Evolutionary conservation across 2,113 vertebrate species (phyloP).

Genomic region (Albula goreensis): DNA sequence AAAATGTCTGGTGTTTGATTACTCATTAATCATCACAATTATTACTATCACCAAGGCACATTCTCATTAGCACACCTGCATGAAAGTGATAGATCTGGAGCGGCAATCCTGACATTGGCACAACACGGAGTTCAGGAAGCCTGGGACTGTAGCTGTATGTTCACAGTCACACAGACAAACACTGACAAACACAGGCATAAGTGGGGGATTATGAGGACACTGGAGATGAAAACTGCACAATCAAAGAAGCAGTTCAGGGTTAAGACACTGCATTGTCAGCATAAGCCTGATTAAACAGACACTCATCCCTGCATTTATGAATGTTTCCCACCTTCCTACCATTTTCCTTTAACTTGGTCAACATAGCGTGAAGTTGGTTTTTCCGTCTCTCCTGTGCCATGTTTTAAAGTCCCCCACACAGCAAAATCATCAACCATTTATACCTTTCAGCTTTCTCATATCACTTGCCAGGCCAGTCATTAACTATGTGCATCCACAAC

Average conservation of each 20-base stretch:
- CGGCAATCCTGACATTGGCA: not conserved
- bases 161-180: slow-evolving; percentile 48
- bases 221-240: slow-evolving; percentile 23
- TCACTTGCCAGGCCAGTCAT: too few species aligned
- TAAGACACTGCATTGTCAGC: slow-evolving; percentile 22
- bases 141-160: slow-evolving; percentile 31
- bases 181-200: slow-evolving; percentile 24
- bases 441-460: too few species aligned
- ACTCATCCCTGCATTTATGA: slow-evolving; percentile 18
- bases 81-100: not conserved
- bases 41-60: too few species aligned
- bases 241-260: slow-evolving; percentile 21
- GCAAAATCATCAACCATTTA: too few species aligned
- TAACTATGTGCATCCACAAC: too few species aligned
- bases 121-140: not conserved
- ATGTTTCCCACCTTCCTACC: not conserved
- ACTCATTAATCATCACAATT: too few species aligned
- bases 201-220: slow-evolving; percentile 33
- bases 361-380: not conserved
- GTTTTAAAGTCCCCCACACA: too few species aligned
- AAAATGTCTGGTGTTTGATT: too few species aligned
- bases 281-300: slow-evolving; percentile 32
- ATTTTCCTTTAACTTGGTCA: not conserved
- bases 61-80: not conserved
- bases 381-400: not conserved